These are phyloP conservation scores for Mythimna albipuncta DNA, from an alignment of 2,888 invertebrate species.

Conservation along the genomic window DNA sequence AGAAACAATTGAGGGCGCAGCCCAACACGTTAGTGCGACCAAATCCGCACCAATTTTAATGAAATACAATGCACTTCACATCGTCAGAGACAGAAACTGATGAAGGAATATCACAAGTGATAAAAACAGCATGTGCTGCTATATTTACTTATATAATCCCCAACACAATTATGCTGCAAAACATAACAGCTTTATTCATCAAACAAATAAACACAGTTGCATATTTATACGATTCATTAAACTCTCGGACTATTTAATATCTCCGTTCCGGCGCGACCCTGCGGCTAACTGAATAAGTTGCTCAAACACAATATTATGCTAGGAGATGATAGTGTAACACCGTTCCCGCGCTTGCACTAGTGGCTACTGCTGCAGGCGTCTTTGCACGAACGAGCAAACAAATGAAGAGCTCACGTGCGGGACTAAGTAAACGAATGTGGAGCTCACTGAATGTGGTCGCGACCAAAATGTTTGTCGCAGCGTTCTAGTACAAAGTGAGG, in stretches of 20 bases:
- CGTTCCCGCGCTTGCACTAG: neutral
- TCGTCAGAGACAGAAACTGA: no score
- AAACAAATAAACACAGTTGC: neutral
- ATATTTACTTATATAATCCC: neutral
- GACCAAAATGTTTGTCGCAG: neutral
- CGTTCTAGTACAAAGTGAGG: neutral
- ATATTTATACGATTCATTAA: neutral
- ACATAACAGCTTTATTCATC: neutral
- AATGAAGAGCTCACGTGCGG: constrained; percentile 2
- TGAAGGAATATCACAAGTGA: no score
- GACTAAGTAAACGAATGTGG: neutral
- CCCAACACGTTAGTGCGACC: no score
- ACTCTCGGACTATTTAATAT: neutral
- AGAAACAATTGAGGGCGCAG: no score
- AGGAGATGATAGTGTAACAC: constrained; percentile 1
- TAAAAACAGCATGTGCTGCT: no score
- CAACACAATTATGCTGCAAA: neutral
- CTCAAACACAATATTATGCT: constrained; percentile 3
- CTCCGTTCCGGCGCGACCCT: neutral
- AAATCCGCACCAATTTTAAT: no score
- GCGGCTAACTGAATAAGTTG: constrained; percentile 1
- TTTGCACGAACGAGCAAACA: neutral
- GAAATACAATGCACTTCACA: no score
- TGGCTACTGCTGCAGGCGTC: neutral
- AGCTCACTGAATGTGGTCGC: neutral